Base-by-base conservation (phyloP, 2,113 vertebrate species). In the Anarhynchus alexandrinus region DNA sequence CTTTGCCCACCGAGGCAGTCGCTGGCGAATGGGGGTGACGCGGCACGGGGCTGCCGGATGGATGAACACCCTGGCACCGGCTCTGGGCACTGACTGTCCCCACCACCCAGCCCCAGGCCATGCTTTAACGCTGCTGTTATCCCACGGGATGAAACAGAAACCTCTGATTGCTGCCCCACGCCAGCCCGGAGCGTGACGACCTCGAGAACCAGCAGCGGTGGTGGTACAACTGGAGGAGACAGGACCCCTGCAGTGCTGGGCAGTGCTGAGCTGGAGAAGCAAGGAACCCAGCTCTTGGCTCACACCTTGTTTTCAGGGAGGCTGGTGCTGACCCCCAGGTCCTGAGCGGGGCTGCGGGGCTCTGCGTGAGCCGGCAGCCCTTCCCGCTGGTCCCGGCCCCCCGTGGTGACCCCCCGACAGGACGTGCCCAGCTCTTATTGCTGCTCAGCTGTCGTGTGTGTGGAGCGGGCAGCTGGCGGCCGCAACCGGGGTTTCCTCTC, bases 141-240 rank as follows among this genome's bases (percentile, higher is more conserved):
- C 17, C 12, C 38, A 23, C 1, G 2, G 42, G 27, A 57, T 66
- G 21, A 26, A 51, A 40, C 32, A 47, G 54, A 66, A 52, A 40
- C 15, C 27, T 52, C 49, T 1, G 0, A 9, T 5, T 4, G 38
- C 40, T n/a, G 43, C 13, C 8, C 51, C 10, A 3, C 2, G 8
- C 58, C 36, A 36, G 47, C 70, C 59, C 5, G 2, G 32, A 11
- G 29, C 2, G 22, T 3, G 27, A 10, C 15, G 30, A 32, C 21
- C 47, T 16, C 45, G 7, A 3, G 27, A 45, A 34, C 40, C 1
- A 2, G 25, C 0, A 2, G 25, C 0, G 4, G 36, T 5, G 3
- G 42, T 23, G 38, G 29, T 16, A 25, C 34, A 29, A 14, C 6
- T 0, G 0, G 66, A 26, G 27, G 42, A 51, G 54, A 11, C 5